Evolutionary conservation across 1,140 invertebrate genomes (phyloP).

Genomic region (Drosophila persimilis): DNA sequence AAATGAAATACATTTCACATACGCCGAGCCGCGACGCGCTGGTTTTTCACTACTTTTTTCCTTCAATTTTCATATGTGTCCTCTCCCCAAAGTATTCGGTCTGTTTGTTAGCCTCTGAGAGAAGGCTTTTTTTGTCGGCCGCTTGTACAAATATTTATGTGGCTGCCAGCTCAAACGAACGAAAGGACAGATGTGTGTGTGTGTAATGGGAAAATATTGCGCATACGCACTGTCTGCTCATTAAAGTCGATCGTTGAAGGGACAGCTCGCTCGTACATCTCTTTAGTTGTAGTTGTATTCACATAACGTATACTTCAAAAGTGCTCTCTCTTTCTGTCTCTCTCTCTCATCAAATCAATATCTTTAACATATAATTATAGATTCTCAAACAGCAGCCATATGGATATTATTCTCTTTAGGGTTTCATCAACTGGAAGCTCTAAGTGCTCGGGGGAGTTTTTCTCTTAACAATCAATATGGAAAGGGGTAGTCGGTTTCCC

Average conservation of each 20-base stretch:
- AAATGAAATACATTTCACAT: conserved; percentile 55
- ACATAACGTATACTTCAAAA: conserved; percentile 49
- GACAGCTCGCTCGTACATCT: conserved; percentile 10
- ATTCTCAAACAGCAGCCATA: background rate
- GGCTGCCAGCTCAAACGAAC: conserved; percentile 17
- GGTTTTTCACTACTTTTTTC: conserved; percentile 13
- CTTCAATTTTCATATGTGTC: conserved; percentile 19
- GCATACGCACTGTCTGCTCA: conserved; percentile 52
- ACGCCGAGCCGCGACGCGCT: conserved; percentile 8
- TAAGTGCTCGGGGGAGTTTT: conserved; percentile 5
- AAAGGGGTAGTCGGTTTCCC: background rate
- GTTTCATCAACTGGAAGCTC: conserved; percentile 29
- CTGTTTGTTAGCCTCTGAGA: conserved; percentile 45
- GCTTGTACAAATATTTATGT: conserved; percentile 56
- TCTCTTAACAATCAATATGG: conserved; percentile 6
- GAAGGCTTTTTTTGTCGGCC: conserved; percentile 21
- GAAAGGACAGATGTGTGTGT: conserved; percentile 2
- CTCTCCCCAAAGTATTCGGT: conserved; percentile 38
- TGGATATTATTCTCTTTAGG: conserved; percentile 7
- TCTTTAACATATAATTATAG: conserved; percentile 8
- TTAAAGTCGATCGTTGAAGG: conserved; percentile 40
- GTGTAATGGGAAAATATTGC: conserved; percentile 61
- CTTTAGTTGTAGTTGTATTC: conserved; percentile 61
- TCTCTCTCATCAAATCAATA: conserved; percentile 16
- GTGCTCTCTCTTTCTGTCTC: background rate